Evolutionary conservation across 1,140 invertebrate species (phyloP).

Genomic region (Anadara kagoshimensis): DNA sequence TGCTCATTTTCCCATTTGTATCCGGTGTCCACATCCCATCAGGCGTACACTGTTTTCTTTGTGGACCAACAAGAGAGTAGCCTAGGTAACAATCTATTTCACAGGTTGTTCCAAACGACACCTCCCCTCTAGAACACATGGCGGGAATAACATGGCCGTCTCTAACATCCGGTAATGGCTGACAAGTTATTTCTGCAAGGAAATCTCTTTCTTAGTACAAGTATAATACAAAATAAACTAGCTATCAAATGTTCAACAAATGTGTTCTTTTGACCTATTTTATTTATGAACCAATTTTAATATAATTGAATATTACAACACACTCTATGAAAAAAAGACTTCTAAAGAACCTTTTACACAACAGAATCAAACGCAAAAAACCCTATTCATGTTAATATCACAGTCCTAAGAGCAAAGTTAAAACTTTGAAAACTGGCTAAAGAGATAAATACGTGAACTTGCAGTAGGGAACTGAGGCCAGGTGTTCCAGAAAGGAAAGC

Average conservation of each 20-base stretch:
- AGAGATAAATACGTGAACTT: too few relatives aligned
- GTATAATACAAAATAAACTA: neutral
- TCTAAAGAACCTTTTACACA: too few relatives aligned
- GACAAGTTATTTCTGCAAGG: slow-evolving; percentile 67
- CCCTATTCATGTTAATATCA: too few relatives aligned
- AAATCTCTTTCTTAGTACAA: slow-evolving; percentile 8
- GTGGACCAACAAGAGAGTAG: slow-evolving; percentile 71
- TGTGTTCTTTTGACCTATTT: too few relatives aligned
- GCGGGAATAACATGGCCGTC: slow-evolving; percentile 62
- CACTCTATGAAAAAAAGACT: too few relatives aligned
- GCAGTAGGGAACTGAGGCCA: too few relatives aligned
- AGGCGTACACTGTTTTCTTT: slow-evolving; percentile 70
- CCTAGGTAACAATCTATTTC: slow-evolving; percentile 71
- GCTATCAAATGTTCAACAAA: neutral
- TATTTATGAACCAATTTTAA: too few relatives aligned
- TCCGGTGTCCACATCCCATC: slow-evolving; percentile 72
- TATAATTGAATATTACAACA: too few relatives aligned
- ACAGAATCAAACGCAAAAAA: too few relatives aligned
- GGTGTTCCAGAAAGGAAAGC: too few relatives aligned
- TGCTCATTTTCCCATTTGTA: slow-evolving; percentile 50
- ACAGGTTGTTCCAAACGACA: slow-evolving; percentile 69
- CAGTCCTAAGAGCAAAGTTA: too few relatives aligned
- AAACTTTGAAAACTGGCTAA: too few relatives aligned
- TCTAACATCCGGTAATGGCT: slow-evolving; percentile 55
- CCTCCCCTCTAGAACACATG: slow-evolving; percentile 59